A percentile compares a stretch with the other conserved stretches of the same genome.
These are phyloP conservation scores for Indicator maculatus DNA, from an alignment of 2,113 vertebrate species.

Conservation along the genomic window DNA sequence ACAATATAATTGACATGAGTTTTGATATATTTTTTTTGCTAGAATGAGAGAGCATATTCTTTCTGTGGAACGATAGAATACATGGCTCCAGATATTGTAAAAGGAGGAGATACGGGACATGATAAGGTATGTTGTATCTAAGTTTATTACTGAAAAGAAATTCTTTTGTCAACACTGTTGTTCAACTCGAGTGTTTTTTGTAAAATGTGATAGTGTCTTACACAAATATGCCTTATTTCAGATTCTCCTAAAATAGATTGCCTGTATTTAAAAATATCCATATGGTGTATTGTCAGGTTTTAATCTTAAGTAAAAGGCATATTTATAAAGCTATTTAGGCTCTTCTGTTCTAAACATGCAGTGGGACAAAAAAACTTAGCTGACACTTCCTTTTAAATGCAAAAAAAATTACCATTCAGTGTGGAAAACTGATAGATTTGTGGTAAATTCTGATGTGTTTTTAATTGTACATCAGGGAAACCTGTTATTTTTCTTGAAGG, in stretches of 20 bases:
- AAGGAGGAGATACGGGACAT: slow-evolving; percentile 92
- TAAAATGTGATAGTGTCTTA: background rate
- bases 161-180: background rate
- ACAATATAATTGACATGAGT: background rate
- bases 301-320: background rate
- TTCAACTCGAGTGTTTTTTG: background rate
- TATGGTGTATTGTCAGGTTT: background rate
- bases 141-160: background rate
- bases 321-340: background rate
- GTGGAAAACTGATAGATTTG: background rate
- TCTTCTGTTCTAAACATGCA: background rate
- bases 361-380: background rate
- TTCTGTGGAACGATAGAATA: slow-evolving; percentile 98
- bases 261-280: background rate
- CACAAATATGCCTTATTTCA: background rate
- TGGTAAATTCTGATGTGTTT: background rate
- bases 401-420: background rate
- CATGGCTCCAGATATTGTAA: slow-evolving; percentile 98
- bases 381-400: background rate
- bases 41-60: slow-evolving; percentile 94
- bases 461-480: background rate
- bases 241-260: background rate
- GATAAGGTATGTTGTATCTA: slow-evolving; percentile 85
- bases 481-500: background rate
- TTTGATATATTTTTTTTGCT: background rate